Conservation (phyloP, 2,113 vertebrate species). For the Thermophis baileyi region DNA sequence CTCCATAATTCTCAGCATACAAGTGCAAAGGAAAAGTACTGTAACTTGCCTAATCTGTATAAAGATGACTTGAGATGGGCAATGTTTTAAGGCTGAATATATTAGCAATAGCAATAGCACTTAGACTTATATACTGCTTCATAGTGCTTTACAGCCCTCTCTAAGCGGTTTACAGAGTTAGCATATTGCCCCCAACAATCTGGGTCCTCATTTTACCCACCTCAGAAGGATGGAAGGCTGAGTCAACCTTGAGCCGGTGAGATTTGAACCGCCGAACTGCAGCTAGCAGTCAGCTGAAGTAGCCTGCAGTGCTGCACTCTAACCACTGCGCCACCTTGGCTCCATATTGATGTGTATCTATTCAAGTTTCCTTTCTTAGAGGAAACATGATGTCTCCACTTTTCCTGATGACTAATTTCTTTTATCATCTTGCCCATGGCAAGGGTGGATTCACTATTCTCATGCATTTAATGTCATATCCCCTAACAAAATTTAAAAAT, state of each 20-base stretch:
- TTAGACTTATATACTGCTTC: no score
- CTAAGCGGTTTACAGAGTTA: no score
- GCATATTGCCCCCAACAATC: no score
- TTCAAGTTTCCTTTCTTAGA: conserved; percentile 59
- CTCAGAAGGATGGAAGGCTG: no score
- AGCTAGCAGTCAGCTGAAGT: no score
- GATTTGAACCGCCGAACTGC: no score
- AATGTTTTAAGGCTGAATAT: conserved; percentile 9
- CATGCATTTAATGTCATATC: conserved; percentile 66
- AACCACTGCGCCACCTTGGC: no score
- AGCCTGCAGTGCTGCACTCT: no score
- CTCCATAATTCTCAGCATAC: conserved; percentile 54
- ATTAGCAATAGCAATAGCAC: no score
- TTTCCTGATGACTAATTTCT: conserved; percentile 70
- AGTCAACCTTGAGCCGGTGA: no score
- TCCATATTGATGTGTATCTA: conserved; percentile 54
- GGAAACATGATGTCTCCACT: conserved; percentile 58
- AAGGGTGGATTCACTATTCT: conserved; percentile 66
- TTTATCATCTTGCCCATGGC: conserved; percentile 66
- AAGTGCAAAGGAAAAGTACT: conserved; percentile 58
- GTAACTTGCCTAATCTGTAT: conserved; percentile 49
- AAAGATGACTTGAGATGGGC: conserved; percentile 63
- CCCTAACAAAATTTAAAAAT: conserved; percentile 58
- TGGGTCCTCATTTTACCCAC: no score
- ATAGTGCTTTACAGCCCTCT: no score